Evolutionary conservation across 1,140 invertebrate species (phyloP), one percentile per base, ranked within the genome.

Genomic region (Homarus americanus): DNA sequence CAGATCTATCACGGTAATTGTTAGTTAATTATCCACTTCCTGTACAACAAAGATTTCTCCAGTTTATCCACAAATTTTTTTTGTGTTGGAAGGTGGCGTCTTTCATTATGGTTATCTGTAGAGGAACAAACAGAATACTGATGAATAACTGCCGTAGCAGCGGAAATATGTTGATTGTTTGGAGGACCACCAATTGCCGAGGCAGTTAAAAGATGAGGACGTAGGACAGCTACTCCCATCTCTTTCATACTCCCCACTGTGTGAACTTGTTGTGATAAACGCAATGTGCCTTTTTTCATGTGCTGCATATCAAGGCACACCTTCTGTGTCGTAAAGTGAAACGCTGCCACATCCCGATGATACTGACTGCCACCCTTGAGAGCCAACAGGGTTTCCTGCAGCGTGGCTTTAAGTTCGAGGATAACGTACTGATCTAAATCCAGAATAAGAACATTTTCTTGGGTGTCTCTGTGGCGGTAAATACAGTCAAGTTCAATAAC

Each of bases 261-360:
- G 7, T 80, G 89, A 10, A 89, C 87, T 38, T 91, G 92, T 36
- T 87, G 88, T 79, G 89, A 73, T 58, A 92, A 34, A 41, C 89
- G 32, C 24, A 92, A 73, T 0, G 90, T 78, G 4, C 84, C 86
- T 20, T 41, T 38, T 17, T 76, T 80, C n/a, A 28, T 34, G 63
- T 92, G 92, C 24, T 84, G 41, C 82, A 72, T 69, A 82, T 92
- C 92, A n/a, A 92, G 82, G 49, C 92, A 92, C 1, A 92, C 92
- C 17, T 36, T 44, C 73, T 92, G 92, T 20, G 85, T 66, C 12
- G 44, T 75, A 5, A 92, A 69, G 66, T 92, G 92, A 79, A 92
- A 92, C 58, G 89, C 86, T 1, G 86, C 86, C 4, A 92, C 41
- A 28, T 87, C 92, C 32, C 76, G 82, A 34, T 58, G 32, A 38